Base-by-base conservation (phyloP, 2,113 vertebrate genomes). In the Lipotes vexillifer region DNA sequence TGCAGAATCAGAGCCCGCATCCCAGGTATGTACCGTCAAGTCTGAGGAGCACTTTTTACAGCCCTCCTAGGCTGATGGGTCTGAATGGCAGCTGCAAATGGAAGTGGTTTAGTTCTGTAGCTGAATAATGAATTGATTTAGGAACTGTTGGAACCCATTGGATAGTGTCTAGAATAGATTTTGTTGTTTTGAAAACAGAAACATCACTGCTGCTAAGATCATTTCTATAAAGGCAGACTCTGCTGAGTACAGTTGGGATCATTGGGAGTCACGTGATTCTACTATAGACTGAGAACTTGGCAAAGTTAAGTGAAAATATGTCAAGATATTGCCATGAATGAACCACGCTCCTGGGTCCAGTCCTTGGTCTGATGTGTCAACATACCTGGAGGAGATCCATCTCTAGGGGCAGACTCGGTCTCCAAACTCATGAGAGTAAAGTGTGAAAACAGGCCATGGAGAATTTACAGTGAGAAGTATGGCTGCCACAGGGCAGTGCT, bases 171-270 rank as follows among this genome's bases (percentile, higher is more conserved):
- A 46, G 68, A 61, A 81, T 27, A 84, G n/a, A 29, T 57, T 90
- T 86, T 10, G 36, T 89, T 89, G 44, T 87, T 88, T 75, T 82
- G 49, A 85, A 83, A 83, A 88, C 72, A 63, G 44, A 68, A 55
- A 36, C 33, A 25, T 74, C 59, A 38, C 55, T 57, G 29, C 36
- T 21, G 11, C 13, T 33, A 17, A n/a, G n/a, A 10, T 93, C 44
- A 41, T 36, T 29, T 49, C 52, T 49, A 3, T 33, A 78, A 52
- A 91, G 63, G 57, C 29, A n/a, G 38, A 21, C 29, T 75, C 68
- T 44, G 23, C 11, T 33, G 71, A 71, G 31, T 11, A 55, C 29
- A 5, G 18, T 46, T 14, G 23, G 29, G 9, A 23, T 65, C 57
- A 3, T 15, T 17, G 3, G 44, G 36, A 66, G n/a, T 13, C 29